Evolutionary conservation across 1,140 invertebrate species (phyloP).

Genomic region (Calycopis cecrops): DNA sequence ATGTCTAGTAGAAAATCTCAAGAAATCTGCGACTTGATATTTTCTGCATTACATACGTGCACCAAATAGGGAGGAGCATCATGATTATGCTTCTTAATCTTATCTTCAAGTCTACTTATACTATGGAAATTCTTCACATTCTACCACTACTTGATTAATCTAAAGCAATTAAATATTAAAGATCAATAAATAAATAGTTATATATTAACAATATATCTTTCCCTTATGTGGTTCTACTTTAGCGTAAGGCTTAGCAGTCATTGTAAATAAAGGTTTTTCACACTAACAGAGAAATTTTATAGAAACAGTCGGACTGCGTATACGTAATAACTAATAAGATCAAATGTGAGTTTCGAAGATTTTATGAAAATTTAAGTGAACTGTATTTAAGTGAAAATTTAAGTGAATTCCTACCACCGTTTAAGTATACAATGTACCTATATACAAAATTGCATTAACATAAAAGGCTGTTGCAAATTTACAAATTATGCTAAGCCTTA

Average conservation of each 20-base stretch:
- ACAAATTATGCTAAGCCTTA: no score
- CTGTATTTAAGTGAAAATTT: no score
- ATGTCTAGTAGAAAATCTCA: no score
- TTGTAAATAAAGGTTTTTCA: conserved; percentile 11
- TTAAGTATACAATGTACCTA: no score
- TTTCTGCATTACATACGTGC: no score
- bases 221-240: conserved; percentile 28
- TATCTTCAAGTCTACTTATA: conserved; percentile 38
- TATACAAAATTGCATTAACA: no score
- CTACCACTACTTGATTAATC: conserved; percentile 34
- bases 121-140: conserved; percentile 59
- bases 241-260: conserved; percentile 24
- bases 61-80: conserved; percentile 13
- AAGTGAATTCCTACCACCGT: no score
- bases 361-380: no score
- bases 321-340: no score
- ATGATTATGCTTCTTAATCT: conserved; percentile 17
- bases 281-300: neutral
- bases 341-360: no score
- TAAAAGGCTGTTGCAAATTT: no score
- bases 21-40: no score
- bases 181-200: conserved; percentile 72
- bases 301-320: neutral
- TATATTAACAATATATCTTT: conserved; percentile 48
- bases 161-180: conserved; percentile 52